Base-by-base conservation (phyloP, 2,888 invertebrate genomes). In the Exocentrus adspersus region DNA sequence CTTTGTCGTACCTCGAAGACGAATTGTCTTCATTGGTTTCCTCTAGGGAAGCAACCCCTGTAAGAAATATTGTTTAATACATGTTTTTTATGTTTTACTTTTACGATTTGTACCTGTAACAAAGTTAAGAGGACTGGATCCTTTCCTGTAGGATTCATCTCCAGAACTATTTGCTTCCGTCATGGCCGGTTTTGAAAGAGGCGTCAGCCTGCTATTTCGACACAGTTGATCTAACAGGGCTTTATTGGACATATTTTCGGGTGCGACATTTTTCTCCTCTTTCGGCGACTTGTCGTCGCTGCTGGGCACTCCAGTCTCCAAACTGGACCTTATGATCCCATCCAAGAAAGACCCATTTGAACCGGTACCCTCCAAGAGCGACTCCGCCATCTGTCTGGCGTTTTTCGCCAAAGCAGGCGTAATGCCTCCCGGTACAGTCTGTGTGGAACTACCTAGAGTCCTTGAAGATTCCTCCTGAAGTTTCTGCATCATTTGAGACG, bases 311-410 rank as follows among this genome's bases (percentile, higher is more conserved):
- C 89, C 89, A 30, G 89, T 87, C 80, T 93, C 93, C 66, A 94
- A 84, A 72, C 90, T 92, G 71, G 93, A 92, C 45, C 76, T 60
- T 72, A 94, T 94, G 75, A 94, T 92, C 54, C 92, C 93, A 78
- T 94, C 93, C 54, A 93, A 85, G 80, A 93, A 92, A 76, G 89
- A 85, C n/a, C 92, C 92, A 69, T 92, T 92, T 70, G 90, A 89
- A 2, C 86, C 86, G 45, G 86, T 83, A 14, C 85, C 86, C 80
- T 91, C 86, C 85, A 92, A 86, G 52, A 89, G 80, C 54, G 86
- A 88, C 75, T 90, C 90, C 24, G 88, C 86, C 70, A 88, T 84
- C 71, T 90, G 89, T 50, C 88, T 82, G 51, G 84, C 84, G 71
- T 82, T 82, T 67, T 84, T 82, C 2, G 84, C 80, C 28, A 83